A percentile compares a stretch with the other conserved stretches of the same genome.
phyloP scores from a whole-genome alignment of 2,113 vertebrate species.

The Sakesphorus luctuosus region DNA sequence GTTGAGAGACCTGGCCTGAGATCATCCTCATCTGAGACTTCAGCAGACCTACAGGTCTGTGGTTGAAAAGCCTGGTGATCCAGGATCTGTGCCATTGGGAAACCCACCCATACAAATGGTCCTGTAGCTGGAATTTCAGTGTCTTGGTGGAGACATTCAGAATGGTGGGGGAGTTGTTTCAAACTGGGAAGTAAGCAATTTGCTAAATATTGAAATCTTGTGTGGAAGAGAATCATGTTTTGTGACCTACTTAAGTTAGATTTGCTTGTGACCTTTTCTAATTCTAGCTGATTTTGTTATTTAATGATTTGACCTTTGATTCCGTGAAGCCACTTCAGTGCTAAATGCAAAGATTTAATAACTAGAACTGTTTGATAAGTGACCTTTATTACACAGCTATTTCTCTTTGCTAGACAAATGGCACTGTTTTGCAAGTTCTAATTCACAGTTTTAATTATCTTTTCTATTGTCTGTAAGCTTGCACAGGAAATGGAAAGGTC shows the following conservation, averaged over 20 bases:
- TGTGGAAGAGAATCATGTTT: slow-evolving; percentile 15
- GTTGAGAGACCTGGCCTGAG: not conserved
- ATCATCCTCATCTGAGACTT: fast-evolving
- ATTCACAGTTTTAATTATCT: slow-evolving; percentile 80
- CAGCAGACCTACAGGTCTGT: not conserved
- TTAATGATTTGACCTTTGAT: slow-evolving; percentile 82
- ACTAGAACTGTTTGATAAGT: slow-evolving; percentile 79
- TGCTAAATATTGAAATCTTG: not conserved
- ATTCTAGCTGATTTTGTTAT: slow-evolving; percentile 77
- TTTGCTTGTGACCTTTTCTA: slow-evolving; percentile 79
- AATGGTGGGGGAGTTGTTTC: not conserved
- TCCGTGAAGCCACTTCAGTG: slow-evolving; percentile 70
- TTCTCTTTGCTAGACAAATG: slow-evolving; percentile 65
- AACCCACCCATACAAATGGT: not conserved
- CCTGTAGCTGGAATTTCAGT: not conserved
- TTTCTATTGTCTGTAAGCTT: slow-evolving; percentile 76
- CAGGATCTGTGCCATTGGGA: not conserved
- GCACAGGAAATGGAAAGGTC: slow-evolving; percentile 74
- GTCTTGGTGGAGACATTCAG: not conserved
- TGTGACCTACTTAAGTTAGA: slow-evolving; percentile 53
- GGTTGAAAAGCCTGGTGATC: not conserved
- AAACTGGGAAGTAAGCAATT: not conserved
- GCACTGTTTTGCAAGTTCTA: slow-evolving; percentile 75
- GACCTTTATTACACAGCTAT: slow-evolving; percentile 76
- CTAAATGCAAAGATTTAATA: slow-evolving; percentile 82